Evolutionary conservation across 2,888 invertebrate species (phyloP).

Genomic region (Synergus itoensis): DNA sequence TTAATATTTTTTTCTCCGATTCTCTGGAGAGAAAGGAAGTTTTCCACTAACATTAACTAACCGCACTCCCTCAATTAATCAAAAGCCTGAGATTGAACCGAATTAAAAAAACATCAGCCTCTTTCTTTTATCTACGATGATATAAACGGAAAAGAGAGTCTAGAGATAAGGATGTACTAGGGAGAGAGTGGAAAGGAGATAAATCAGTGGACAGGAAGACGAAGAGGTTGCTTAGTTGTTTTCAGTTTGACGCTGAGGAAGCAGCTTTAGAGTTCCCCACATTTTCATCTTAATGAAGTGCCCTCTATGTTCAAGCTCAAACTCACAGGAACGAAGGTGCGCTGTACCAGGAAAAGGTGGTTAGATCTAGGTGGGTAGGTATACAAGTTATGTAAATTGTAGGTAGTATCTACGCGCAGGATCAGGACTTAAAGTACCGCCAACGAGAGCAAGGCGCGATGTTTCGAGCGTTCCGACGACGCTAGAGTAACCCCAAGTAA

Average conservation of each 20-base stretch:
- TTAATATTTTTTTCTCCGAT: background rate
- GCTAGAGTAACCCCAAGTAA: constrained; percentile 65
- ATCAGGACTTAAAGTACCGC: constrained; percentile 21
- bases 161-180: background rate
- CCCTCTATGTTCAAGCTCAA: constrained; percentile 48
- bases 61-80: background rate
- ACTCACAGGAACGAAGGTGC: constrained; percentile 12
- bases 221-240: background rate
- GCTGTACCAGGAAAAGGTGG: constrained; percentile 40
- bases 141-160: constrained; percentile 10
- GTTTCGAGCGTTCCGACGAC: constrained; percentile 48
- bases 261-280: constrained; percentile 46
- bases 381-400: constrained; percentile 47
- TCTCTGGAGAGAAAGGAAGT: background rate
- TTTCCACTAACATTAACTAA: background rate
- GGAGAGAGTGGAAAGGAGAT: constrained; percentile 16
- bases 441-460: constrained; percentile 55
- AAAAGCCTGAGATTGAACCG: background rate
- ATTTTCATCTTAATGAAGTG: constrained; percentile 60
- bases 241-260: constrained; percentile 39
- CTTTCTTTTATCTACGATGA: background rate
- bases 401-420: constrained; percentile 7
- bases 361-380: constrained; percentile 44
- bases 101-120: background rate
- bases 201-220: constrained; percentile 21